Conservation (phyloP, 92 coral and sea anemone species). For the Phenganax subtilis region DNA sequence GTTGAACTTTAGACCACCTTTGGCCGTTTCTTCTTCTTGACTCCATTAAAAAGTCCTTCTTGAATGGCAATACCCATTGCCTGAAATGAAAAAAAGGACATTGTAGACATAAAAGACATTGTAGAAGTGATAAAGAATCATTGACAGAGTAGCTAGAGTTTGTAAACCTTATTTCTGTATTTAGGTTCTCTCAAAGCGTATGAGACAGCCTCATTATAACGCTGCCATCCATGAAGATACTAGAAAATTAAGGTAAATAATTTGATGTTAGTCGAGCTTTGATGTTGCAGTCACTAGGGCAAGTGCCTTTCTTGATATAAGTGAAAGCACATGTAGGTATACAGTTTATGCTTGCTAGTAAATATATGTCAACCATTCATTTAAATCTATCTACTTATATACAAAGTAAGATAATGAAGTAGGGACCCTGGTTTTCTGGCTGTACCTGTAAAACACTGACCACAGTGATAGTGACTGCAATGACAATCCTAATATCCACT, state of each 20-base stretch:
- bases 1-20: slow-evolving; percentile 50
- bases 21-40: slow-evolving; percentile 83
- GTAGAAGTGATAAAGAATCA: neutral
- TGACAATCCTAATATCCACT: slow-evolving; percentile 90
- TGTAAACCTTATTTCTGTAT: slow-evolving; percentile 91
- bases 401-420: neutral
- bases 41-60: slow-evolving; percentile 74
- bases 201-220: slow-evolving; percentile 91
- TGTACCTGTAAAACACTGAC: slow-evolving; percentile 87
- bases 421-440: neutral
- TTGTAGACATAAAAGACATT: neutral
- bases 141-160: neutral
- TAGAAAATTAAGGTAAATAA: slow-evolving; percentile 10
- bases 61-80: slow-evolving; percentile 85
- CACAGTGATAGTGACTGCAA: slow-evolving; percentile 78
- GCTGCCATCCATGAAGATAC: slow-evolving; percentile 99
- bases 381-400: neutral
- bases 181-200: slow-evolving; percentile 91
- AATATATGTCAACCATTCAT: neutral
- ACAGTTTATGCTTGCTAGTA: neutral
- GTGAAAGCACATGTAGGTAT: neutral
- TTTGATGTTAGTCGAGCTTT: neutral
- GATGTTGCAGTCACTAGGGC: no score
- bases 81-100: slow-evolving; percentile 35
- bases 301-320: no score